Percentiles rank a stretch among this genome's conserved stretches.
phyloP scores from a whole-genome alignment of 2,113 vertebrate genomes.

The Pristiophorus japonicus region DNA sequence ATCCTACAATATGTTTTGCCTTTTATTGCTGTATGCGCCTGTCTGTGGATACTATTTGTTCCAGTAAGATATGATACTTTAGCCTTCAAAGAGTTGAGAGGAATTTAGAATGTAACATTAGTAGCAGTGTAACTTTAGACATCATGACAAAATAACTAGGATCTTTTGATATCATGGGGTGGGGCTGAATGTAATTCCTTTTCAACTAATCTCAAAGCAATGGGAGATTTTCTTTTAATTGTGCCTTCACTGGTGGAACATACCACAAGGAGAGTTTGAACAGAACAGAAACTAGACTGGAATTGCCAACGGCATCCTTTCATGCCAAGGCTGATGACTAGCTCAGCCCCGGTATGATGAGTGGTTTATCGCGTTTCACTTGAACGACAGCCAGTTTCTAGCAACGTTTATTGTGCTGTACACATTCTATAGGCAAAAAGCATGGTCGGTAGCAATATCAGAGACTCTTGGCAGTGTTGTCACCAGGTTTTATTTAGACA shows the following conservation, averaged over 20 bases:
- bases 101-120: neutral
- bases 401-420: neutral
- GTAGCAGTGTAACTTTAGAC: neutral
- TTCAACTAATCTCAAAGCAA: neutral
- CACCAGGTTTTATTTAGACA: neutral
- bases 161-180: neutral
- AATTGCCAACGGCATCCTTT: neutral
- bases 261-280: neutral
- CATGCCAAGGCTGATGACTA: neutral
- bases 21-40: neutral
- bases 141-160: neutral
- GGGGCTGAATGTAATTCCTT: neutral
- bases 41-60: neutral
- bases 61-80: neutral
- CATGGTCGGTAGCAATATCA: neutral
- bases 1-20: neutral
- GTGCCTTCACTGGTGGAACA: neutral
- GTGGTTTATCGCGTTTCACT: neutral
- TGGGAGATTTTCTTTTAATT: neutral
- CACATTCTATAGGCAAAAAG: neutral
- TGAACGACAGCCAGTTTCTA: neutral
- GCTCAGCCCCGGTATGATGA: neutral
- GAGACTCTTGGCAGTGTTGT: neutral
- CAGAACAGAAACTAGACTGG: neutral
- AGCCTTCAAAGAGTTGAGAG: neutral